These are phyloP conservation scores for Calosoma granatense DNA, from an alignment of 1,140 invertebrate genomes.

Conservation along the genomic window DNA sequence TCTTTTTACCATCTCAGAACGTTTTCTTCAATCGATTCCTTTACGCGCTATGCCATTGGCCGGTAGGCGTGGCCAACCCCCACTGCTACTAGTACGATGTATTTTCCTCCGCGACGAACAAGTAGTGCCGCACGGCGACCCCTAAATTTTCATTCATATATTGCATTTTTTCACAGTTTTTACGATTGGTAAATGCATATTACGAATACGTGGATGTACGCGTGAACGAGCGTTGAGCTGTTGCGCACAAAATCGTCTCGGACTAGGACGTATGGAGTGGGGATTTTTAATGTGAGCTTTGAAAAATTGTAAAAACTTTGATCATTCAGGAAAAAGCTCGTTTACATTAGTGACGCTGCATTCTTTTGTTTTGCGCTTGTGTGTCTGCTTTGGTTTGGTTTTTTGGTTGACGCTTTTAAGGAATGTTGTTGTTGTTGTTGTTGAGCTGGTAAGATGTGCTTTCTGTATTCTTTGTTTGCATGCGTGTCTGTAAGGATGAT, in stretches of 20 bases:
- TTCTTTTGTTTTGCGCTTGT: background rate
- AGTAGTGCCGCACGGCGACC: conserved; percentile 20
- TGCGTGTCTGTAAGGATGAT: no score
- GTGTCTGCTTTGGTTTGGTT: background rate
- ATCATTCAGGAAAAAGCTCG: background rate
- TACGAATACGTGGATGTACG: background rate
- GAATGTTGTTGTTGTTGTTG: background rate
- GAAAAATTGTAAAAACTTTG: background rate
- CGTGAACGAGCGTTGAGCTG: no score
- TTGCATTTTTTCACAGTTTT: background rate
- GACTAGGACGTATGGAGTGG: no score
- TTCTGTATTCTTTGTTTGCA: background rate
- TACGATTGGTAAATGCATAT: background rate
- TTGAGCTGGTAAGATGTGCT: background rate
- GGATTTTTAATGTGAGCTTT: background rate
- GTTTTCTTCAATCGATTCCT: conserved; percentile 35
- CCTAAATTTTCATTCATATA: conserved; percentile 30
- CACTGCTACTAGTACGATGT: conserved; percentile 17
- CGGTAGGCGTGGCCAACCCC: conserved; percentile 28
- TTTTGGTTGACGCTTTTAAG: background rate
- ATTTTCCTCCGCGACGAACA: conserved; percentile 20
- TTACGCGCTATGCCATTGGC: conserved; percentile 25
- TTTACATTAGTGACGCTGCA: background rate
- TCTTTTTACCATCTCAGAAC: conserved; percentile 36
- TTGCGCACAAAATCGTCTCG: no score